Conservation (phyloP, 2,888 invertebrate genomes). For the Crossocerus cetratus region DNA sequence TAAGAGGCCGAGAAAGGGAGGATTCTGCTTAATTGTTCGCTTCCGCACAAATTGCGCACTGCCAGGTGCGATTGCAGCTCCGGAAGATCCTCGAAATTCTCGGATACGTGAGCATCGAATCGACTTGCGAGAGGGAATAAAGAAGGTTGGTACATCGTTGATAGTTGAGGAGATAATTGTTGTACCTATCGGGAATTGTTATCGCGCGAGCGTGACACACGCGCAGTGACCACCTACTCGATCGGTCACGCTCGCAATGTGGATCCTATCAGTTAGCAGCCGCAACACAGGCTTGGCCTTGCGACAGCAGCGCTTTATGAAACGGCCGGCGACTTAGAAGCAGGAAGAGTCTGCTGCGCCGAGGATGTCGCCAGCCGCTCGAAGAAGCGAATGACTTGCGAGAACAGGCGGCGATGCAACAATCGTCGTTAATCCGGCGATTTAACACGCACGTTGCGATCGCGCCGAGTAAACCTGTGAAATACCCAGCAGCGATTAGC, state of each 20-base stretch:
- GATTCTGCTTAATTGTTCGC: no score
- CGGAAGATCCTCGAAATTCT: no score
- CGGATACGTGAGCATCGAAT: no score
- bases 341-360: constrained; percentile 12
- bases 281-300: constrained; percentile 23
- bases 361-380: not conserved
- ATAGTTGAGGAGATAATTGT: no score
- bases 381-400: not conserved
- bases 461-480: constrained; percentile 7
- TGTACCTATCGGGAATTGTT: no score
- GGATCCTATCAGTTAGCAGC: constrained; percentile 1
- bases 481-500: constrained; percentile 43
- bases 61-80: no score
- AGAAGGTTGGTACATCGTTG: no score
- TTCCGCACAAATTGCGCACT: no score
- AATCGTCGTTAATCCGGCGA: constrained; percentile 19
- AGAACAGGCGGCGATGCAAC: constrained; percentile 5
- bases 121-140: no score
- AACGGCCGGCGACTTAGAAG: constrained; percentile 33
- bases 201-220: constrained; percentile 30
- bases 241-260: constrained; percentile 18
- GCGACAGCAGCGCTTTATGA: constrained; percentile 31
- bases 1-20: no score
- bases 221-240: constrained; percentile 16
- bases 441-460: constrained; percentile 1